A percentile compares a stretch with the other conserved stretches of the same genome.
Conservation (phyloP, 2,888 invertebrate genomes). For the Diplazon laetatorius region DNA sequence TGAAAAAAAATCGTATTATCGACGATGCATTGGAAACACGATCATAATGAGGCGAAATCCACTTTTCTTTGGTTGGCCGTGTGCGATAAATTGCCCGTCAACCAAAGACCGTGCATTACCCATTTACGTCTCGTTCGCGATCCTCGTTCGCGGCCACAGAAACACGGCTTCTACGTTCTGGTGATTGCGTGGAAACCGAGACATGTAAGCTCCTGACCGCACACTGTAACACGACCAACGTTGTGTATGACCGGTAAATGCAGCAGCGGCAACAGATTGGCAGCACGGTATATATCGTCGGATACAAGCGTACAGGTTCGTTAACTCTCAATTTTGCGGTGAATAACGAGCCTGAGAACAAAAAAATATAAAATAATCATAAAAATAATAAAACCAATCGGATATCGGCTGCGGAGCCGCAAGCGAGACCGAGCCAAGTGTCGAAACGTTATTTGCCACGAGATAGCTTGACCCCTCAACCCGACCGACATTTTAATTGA, state of each 20-base stretch:
- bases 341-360: conserved; percentile 55
- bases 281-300: conserved; percentile 14
- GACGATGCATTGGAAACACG: conserved; percentile 5
- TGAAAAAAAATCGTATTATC: too few relatives aligned
- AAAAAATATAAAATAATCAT: too few relatives aligned
- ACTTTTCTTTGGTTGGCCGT: conserved; percentile 19
- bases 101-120: conserved; percentile 52
- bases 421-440: conserved; percentile 53
- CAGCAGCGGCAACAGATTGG: conserved; percentile 27
- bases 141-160: conserved; percentile 28
- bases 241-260: neutral
- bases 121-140: conserved; percentile 53
- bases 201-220: conserved; percentile 18
- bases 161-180: conserved; percentile 35
- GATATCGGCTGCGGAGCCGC: conserved; percentile 47
- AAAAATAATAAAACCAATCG: conserved; percentile 23
- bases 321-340: conserved; percentile 79
- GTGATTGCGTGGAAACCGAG: conserved; percentile 59
- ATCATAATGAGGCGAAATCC: conserved; percentile 18
- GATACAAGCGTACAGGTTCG: conserved; percentile 75
- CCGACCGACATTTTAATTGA: neutral
- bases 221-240: conserved; percentile 29
- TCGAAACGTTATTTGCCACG: conserved; percentile 40
- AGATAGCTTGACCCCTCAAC: conserved; percentile 13
- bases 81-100: conserved; percentile 49